These are phyloP conservation scores for Venustaconcha ellipsiformis DNA, from an alignment of 1,140 invertebrate genomes.

Conservation along the genomic window DNA sequence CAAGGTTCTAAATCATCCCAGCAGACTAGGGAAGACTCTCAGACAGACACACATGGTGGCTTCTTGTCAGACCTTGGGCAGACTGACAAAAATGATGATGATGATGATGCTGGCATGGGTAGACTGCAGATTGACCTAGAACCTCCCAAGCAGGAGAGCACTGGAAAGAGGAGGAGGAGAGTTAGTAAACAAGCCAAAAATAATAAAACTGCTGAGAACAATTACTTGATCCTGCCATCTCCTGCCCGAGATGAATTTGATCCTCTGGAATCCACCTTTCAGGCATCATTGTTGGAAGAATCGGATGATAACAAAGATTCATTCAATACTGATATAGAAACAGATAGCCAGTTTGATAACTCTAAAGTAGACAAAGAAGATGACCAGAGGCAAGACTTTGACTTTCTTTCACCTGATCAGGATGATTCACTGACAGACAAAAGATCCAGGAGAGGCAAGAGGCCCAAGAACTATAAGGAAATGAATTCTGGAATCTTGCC, in stretches of 20 bases:
- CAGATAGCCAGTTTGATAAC: too few species aligned
- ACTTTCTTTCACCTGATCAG: conserved; percentile 26
- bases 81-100: conserved; percentile 10
- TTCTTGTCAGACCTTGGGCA: neutral
- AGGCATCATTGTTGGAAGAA: too few species aligned
- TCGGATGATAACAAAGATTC: too few species aligned
- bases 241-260: too few species aligned
- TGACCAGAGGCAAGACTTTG: conserved; percentile 33
- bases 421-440: conserved; percentile 12
- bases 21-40: neutral
- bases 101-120: conserved; percentile 37
- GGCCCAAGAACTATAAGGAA: conserved; percentile 50
- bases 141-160: conserved; percentile 28
- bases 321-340: too few species aligned
- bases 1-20: neutral
- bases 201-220: conserved; percentile 12
- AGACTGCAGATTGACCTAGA: conserved; percentile 39
- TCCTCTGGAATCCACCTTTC: too few species aligned
- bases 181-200: conserved; percentile 19
- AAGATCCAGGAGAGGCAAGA: conserved; percentile 29
- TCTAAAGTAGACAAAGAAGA: neutral
- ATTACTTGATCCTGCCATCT: too few species aligned
- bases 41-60: too few species aligned
- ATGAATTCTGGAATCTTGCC: conserved; percentile 46
- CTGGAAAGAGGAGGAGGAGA: conserved; percentile 27